Conservation (phyloP, 1,140 invertebrate species). For the Drosophila simulans region DNA sequence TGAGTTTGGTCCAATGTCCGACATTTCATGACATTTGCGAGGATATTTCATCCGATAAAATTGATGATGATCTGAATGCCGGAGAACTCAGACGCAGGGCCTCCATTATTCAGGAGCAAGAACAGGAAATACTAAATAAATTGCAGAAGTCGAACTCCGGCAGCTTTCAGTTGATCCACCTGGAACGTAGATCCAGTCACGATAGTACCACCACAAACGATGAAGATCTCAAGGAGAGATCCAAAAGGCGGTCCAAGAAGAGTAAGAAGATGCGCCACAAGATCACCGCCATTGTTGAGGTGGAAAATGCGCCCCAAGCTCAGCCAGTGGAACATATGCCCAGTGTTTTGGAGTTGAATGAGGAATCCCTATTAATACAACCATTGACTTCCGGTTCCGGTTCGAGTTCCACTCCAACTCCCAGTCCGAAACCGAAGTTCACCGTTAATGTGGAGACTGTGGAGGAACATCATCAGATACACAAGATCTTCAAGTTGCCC, state of each 20-base stretch:
- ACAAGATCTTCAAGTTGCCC: conserved; percentile 78
- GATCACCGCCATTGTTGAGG: conserved; percentile 74
- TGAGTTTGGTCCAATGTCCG: conserved; percentile 83
- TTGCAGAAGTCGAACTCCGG: conserved; percentile 76
- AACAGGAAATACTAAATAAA: conserved; percentile 77
- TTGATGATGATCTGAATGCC: conserved; percentile 86
- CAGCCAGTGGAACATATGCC: conserved; percentile 41
- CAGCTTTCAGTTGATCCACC: conserved; percentile 70
- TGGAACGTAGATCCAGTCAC: conserved; percentile 72
- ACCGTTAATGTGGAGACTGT: conserved; percentile 74
- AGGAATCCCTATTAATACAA: conserved; percentile 20
- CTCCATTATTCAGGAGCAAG: conserved; percentile 81
- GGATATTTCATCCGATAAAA: conserved; percentile 85
- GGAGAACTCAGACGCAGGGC: conserved; percentile 81
- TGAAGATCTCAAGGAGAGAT: conserved; percentile 31
- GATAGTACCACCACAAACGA: conserved; percentile 67
- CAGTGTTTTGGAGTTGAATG: conserved; percentile 61
- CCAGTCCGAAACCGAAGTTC: conserved; percentile 69
- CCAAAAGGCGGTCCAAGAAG: conserved; percentile 58
- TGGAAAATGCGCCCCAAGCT: conserved; percentile 59
- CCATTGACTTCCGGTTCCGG: not conserved
- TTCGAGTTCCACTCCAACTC: conserved; percentile 32
- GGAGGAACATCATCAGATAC: conserved; percentile 77
- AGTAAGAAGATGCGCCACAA: conserved; percentile 76
- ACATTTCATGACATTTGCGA: conserved; percentile 86